Conservation (phyloP, 2,113 vertebrate genomes). For the Perca schrenkii region DNA sequence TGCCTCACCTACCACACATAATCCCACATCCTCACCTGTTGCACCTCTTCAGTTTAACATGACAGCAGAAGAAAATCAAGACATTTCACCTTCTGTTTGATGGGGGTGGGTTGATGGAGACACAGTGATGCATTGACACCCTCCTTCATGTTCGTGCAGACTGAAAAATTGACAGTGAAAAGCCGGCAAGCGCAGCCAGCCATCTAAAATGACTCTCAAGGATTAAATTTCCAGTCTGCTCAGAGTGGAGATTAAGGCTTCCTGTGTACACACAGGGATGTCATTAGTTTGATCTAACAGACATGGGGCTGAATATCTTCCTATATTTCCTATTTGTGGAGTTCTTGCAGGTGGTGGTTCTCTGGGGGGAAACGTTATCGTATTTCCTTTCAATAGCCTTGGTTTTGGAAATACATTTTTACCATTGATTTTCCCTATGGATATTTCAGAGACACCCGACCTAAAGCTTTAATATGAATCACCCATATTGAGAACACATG, state of each 20-base stretch:
- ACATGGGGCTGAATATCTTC: slow-evolving; percentile 8
- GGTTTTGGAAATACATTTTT: not conserved
- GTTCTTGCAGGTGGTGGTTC: not conserved
- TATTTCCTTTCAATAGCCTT: slow-evolving; percentile 8
- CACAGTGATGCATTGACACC: slow-evolving; percentile 34
- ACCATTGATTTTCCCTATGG: not conserved
- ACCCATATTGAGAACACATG: not conserved
- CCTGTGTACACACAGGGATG: slow-evolving; percentile 3
- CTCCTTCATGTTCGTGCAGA: slow-evolving; percentile 7
- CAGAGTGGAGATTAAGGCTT: slow-evolving; percentile 7
- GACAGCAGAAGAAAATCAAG: slow-evolving; percentile 10
- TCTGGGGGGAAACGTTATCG: not conserved
- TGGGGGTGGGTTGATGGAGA: slow-evolving; percentile 21
- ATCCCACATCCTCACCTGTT: slow-evolving; percentile 6
- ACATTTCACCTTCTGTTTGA: slow-evolving; percentile 38
- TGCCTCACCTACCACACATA: slow-evolving; percentile 19
- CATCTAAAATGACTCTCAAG: slow-evolving; percentile 30
- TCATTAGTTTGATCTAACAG: slow-evolving; percentile 28
- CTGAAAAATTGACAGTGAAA: slow-evolving; percentile 52
- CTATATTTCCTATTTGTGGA: not conserved
- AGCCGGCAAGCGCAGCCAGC: slow-evolving; percentile 24
- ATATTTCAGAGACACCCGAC: not conserved
- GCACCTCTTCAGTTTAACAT: slow-evolving; percentile 19
- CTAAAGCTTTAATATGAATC: not conserved
- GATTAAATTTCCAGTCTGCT: slow-evolving; percentile 33